Conservation (phyloP, 1,140 invertebrate genomes). For the Amphibalanus amphitrite region DNA sequence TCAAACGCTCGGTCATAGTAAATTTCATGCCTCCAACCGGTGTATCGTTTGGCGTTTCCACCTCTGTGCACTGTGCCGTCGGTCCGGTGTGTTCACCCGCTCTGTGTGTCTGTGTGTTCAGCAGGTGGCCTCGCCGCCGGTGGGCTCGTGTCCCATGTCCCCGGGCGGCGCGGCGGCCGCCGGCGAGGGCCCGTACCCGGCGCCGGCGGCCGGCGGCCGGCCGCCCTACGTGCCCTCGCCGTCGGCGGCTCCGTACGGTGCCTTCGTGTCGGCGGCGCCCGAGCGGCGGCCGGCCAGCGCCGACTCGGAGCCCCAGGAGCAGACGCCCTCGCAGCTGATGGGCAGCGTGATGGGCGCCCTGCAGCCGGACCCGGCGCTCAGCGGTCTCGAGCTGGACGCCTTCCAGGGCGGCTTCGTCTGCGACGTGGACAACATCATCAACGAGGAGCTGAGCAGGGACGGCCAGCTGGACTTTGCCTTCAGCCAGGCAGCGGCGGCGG, state of each 20-base stretch:
- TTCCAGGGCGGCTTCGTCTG: conserved; percentile 67
- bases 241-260: neutral
- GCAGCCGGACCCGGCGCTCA: conserved; percentile 40
- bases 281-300: too few species aligned
- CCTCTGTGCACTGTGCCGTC: too few species aligned
- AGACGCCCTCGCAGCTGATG: conserved; percentile 53
- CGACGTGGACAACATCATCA: conserved; percentile 85
- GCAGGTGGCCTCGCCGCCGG: neutral
- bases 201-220: too few species aligned
- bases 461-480: conserved; percentile 86
- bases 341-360: conserved; percentile 65
- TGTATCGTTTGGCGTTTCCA: too few species aligned
- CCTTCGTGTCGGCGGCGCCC: neutral
- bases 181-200: neutral
- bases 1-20: too few species aligned
- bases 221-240: neutral
- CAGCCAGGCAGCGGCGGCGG: conserved; percentile 25
- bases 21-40: too few species aligned
- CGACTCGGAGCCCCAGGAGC: neutral
- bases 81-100: too few species aligned
- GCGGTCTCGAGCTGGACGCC: conserved; percentile 62
- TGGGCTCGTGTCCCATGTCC: neutral
- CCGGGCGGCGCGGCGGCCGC: too few species aligned
- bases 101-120: too few species aligned
- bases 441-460: conserved; percentile 78